Conservation (phyloP, 2,888 invertebrate species). For the Polydrusus tereticollis region DNA sequence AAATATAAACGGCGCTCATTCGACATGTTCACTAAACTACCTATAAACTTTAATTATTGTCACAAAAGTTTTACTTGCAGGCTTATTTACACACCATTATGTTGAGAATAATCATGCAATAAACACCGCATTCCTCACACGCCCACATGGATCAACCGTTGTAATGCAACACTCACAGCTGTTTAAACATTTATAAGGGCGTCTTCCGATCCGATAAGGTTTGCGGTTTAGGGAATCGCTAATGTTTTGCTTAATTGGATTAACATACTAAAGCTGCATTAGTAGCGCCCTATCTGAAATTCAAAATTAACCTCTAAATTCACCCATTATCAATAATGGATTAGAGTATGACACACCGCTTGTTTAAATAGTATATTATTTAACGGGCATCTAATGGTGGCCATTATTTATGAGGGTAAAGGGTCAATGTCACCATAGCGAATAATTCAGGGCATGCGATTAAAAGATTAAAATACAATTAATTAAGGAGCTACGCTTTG, state of each 20-base stretch:
- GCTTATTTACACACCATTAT: no score
- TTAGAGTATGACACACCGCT: neutral
- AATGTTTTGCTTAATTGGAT: constrained; percentile 27
- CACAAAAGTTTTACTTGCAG: no score
- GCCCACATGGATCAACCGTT: neutral
- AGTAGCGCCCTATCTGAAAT: constrained; percentile 24
- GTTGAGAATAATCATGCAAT: neutral
- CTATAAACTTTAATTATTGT: no score
- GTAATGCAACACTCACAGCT: constrained; percentile 9
- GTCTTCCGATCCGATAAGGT: constrained; percentile 14
- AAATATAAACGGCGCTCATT: no score
- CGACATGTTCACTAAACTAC: no score
- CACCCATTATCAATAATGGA: constrained; percentile 14
- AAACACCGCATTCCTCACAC: neutral
- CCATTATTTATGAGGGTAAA: no score
- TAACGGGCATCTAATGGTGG: no score
- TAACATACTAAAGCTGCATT: constrained; percentile 20
- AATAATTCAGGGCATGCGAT: no score
- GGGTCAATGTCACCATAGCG: no score
- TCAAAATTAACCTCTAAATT: constrained; percentile 15
- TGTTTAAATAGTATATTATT: neutral
- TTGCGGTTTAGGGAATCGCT: constrained; percentile 24
- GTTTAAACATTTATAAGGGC: constrained; percentile 25
- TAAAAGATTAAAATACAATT: no score
- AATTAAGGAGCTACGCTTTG: no score